Conservation (phyloP, 1,140 invertebrate species). For the Spodoptera frugiperda region DNA sequence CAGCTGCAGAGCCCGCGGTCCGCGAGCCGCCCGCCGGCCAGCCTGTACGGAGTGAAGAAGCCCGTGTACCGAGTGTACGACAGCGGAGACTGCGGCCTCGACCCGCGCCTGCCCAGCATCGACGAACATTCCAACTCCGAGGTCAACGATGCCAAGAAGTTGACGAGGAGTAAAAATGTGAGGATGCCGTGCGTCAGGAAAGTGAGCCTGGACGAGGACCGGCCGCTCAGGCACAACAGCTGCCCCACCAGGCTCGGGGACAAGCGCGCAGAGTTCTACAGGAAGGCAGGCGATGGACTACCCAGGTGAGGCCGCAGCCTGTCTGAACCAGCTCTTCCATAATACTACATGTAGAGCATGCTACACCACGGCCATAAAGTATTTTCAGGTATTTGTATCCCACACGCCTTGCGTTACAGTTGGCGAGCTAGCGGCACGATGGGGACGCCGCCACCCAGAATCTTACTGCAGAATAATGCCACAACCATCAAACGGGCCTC, state of each 20-base stretch:
- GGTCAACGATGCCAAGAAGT: conserved; percentile 54
- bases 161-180: conserved; percentile 27
- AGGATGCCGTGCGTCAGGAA: conserved; percentile 57
- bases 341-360: no score
- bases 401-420: conserved; percentile 50
- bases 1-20: conserved; percentile 24
- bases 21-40: conserved; percentile 1
- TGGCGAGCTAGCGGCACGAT: conserved; percentile 66
- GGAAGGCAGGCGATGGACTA: conserved; percentile 68
- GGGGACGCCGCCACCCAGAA: conserved; percentile 57
- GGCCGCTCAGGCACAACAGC: conserved; percentile 56
- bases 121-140: conserved; percentile 74
- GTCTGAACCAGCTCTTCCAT: neutral
- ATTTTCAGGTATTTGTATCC: no score
- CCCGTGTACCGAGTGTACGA: conserved; percentile 69
- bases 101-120: conserved; percentile 70
- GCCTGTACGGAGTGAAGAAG: conserved; percentile 55
- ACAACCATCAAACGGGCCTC: conserved; percentile 77
- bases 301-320: conserved; percentile 60
- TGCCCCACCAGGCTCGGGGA: conserved; percentile 61
- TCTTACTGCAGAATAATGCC: conserved; percentile 69
- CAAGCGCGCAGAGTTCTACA: conserved; percentile 66
- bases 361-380: no score
- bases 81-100: conserved; percentile 66
- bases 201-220: conserved; percentile 59